Evolutionary conservation across 2,113 vertebrate genomes (phyloP).

Genomic region (Narcine bancroftii): DNA sequence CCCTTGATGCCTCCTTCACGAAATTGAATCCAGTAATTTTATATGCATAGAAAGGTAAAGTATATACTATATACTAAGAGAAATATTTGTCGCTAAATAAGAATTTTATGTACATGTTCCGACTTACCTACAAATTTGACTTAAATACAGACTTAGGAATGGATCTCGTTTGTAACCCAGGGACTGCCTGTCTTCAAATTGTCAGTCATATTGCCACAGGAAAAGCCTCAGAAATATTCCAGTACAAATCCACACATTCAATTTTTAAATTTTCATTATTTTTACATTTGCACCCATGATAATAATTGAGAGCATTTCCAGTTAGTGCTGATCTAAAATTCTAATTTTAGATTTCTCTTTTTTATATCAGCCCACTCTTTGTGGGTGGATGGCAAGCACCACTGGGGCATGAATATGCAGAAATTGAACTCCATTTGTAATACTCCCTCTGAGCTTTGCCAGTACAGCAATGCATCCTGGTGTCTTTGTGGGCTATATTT

Average conservation of each 20-base stretch:
- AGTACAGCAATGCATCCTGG: neutral
- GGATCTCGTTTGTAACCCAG: neutral
- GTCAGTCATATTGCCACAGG: neutral
- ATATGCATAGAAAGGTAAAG: too few species aligned
- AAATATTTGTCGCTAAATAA: too few species aligned
- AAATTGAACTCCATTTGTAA: neutral
- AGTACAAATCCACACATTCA: constrained; percentile 1
- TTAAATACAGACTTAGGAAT: too few species aligned
- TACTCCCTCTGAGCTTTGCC: neutral
- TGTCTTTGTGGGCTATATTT: constrained; percentile 3
- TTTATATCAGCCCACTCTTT: neutral
- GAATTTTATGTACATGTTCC: too few species aligned
- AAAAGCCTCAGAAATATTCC: neutral
- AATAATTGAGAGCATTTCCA: constrained; percentile 33
- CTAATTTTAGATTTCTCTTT: constrained; percentile 25
- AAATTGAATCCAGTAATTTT: too few species aligned
- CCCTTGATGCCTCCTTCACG: too few species aligned
- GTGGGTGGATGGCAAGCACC: constrained; percentile 1
- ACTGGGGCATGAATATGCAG: neutral
- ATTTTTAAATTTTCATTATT: constrained; percentile 35
- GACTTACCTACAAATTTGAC: too few species aligned
- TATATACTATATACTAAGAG: too few species aligned
- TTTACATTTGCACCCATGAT: neutral
- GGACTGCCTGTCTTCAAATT: neutral
- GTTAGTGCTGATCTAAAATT: neutral